Base-by-base conservation (phyloP, 2,797 vertebrate species). In the Pseudochromis fuscus region DNA sequence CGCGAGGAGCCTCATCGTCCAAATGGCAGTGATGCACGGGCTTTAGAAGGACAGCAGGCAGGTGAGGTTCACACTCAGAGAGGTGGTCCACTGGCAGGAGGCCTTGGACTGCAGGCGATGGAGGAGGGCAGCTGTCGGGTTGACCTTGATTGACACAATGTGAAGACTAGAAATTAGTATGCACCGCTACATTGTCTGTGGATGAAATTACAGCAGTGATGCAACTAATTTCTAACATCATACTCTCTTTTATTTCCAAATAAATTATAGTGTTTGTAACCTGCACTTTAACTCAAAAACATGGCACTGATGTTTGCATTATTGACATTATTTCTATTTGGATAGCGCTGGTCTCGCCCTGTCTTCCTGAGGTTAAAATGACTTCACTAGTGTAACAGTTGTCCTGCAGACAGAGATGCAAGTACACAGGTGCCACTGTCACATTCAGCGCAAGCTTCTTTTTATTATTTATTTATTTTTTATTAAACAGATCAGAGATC, bases 21-120 rank as follows among this genome's bases (percentile, higher is more conserved):
- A 30, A 49, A 71, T 77, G 74, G 75, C 60, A 63, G 46, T 8
- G 19, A 68, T 56, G 40, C 48, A 53, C 28, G 67, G 53, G 46
- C 44, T 51, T 66, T n/a, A 55, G 60, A 61, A 23, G 60, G 70
- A 61, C 50, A 49, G 68, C 58, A 48, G 67, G 59, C 19, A 33
- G 66, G 10, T 31, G 33, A 53, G 64, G 72, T 27, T 42, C 59
- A 57, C 44, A 50, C n/a, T 24, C 44, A 12, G 64, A 27, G 51
- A 61, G 53, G 51, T n/a, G 31, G 53, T 35, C 55, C 31, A 18
- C 42, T 49, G 37, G 56, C 24, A 75, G 42, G 18, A 24, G 27
- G 59, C 52, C 30, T 46, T n/a, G 10, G 28, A 38, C 3, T 37
- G 45, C 23, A 55, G 37, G 35, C 69, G 40, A 5, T 9, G 13